Conservation (phyloP, 2,888 invertebrate genomes). For the Ashinkailepas kermadecensis region DNA sequence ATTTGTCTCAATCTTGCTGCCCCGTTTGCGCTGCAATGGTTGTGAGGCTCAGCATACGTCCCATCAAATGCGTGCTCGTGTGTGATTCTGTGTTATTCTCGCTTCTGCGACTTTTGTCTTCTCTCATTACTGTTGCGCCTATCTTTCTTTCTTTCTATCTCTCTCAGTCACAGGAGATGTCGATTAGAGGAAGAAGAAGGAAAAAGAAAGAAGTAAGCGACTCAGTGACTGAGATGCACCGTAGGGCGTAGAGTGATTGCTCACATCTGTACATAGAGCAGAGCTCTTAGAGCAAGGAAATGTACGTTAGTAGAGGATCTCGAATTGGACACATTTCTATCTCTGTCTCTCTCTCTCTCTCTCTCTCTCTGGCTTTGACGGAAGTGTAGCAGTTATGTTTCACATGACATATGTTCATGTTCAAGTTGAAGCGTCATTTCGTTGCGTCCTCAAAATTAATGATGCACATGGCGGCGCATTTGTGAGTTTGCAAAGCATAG, state of each 20-base stretch:
- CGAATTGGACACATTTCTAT: background rate
- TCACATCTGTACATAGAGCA: background rate
- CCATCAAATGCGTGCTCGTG: background rate
- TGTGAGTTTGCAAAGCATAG: too few species aligned
- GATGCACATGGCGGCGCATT: too few species aligned
- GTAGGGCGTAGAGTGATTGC: too few species aligned
- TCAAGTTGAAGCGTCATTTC: too few species aligned
- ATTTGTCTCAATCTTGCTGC: background rate
- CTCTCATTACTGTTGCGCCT: background rate
- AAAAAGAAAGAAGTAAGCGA: slow-evolving; percentile 19
- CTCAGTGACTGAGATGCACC: background rate
- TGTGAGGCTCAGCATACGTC: background rate
- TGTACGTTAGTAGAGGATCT: background rate
- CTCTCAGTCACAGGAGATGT: slow-evolving; percentile 17
- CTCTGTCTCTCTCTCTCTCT: too few species aligned
- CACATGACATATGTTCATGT: too few species aligned
- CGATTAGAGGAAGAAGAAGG: background rate
- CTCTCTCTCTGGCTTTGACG: background rate
- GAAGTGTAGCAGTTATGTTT: background rate
- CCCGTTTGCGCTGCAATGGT: background rate
- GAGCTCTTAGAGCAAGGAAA: background rate
- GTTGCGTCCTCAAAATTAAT: too few species aligned
- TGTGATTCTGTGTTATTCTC: too few species aligned
- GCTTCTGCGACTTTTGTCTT: background rate
- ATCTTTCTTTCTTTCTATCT: background rate